A percentile compares a stretch with the other conserved stretches of the same genome.
Evolutionary conservation across 23 tunicate genomes (phyloP).

Genomic region (Trididemnum nubilum): DNA sequence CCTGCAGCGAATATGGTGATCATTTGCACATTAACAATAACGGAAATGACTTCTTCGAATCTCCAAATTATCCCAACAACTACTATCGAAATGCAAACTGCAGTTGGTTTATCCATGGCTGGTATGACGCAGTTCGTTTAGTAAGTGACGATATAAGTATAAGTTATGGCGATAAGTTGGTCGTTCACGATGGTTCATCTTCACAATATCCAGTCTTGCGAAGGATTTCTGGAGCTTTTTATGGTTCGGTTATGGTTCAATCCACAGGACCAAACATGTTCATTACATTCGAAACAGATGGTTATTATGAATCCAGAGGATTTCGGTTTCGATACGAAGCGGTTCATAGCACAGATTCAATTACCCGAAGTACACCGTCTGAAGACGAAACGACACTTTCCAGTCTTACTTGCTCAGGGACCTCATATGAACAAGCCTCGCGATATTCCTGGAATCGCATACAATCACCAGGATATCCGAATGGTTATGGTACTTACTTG

Average conservation of each 20-base stretch:
- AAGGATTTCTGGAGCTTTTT: background rate
- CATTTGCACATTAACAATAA: too few species aligned
- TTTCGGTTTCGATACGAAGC: background rate
- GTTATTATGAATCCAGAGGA: background rate
- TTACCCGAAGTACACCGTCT: background rate
- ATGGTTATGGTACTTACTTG: background rate
- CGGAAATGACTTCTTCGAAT: background rate
- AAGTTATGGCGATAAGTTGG: background rate
- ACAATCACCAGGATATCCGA: background rate
- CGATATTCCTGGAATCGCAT: background rate
- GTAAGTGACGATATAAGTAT: background rate
- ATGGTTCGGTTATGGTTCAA: background rate
- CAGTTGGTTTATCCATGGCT: background rate
- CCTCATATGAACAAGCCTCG: background rate
- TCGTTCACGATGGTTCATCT: background rate
- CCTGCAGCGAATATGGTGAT: background rate
- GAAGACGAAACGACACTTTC: background rate
- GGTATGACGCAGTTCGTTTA: background rate
- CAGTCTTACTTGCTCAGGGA: background rate
- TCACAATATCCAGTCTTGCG: background rate
- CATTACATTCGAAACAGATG: background rate
- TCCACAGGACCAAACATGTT: background rate
- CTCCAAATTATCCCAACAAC: slow-evolving; percentile 11
- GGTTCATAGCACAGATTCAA: background rate
- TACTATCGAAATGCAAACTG: background rate